phyloP scores from a whole-genome alignment of 2,113 vertebrate species.

The Dissostichus mawsoni region DNA sequence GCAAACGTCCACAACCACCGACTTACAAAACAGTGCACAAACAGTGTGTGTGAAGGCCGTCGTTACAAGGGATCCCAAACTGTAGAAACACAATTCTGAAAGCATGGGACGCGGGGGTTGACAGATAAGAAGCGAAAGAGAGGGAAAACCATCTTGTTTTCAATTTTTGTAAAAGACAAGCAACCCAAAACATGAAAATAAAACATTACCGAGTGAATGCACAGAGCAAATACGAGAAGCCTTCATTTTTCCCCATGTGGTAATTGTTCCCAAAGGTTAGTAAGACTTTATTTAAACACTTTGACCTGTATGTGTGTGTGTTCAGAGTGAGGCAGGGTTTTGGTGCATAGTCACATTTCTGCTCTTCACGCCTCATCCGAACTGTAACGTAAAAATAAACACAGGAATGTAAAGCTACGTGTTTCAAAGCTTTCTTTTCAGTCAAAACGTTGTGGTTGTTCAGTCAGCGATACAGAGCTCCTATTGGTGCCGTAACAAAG shows the following conservation, averaged over 20 bases:
- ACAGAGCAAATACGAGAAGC: slow-evolving; percentile 38
- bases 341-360: slow-evolving; percentile 68
- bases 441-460: slow-evolving; percentile 7
- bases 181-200: slow-evolving; percentile 5
- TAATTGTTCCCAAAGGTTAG: slow-evolving; percentile 39
- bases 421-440: slow-evolving; percentile 19
- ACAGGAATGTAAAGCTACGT: slow-evolving; percentile 19
- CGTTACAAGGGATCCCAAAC: slow-evolving; percentile 44
- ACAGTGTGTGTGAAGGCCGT: slow-evolving; percentile 58
- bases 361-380: slow-evolving; percentile 36
- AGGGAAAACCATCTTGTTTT: slow-evolving; percentile 16
- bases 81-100: slow-evolving; percentile 34
- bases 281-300: slow-evolving; percentile 35
- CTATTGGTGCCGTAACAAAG: background rate
- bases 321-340: slow-evolving; percentile 50
- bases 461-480: slow-evolving; percentile 3
- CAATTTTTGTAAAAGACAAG: background rate
- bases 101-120: background rate
- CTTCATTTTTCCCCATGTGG: slow-evolving; percentile 63
- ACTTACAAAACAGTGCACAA: slow-evolving; percentile 73
- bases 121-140: slow-evolving; percentile 1
- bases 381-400: slow-evolving; percentile 12
- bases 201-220: slow-evolving; percentile 21
- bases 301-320: slow-evolving; percentile 25
- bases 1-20: slow-evolving; percentile 66